Evolutionary conservation across 2,113 vertebrate species (phyloP).

Genomic region (Neogale vison): DNA sequence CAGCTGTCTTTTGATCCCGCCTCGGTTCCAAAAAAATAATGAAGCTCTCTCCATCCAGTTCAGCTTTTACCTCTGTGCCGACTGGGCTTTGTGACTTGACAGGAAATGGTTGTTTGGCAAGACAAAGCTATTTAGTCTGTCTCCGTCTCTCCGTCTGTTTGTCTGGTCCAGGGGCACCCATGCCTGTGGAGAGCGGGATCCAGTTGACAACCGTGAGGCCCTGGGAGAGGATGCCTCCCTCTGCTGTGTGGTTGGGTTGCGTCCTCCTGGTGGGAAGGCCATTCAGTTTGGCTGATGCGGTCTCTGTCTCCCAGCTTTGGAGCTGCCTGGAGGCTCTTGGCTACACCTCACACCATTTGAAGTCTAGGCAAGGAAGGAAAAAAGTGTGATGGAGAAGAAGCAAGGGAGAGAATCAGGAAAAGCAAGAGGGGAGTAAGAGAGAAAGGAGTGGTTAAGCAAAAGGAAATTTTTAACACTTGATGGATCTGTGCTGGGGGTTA

Average conservation of each 20-base stretch:
- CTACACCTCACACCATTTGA: not conserved
- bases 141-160: not conserved
- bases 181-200: not conserved
- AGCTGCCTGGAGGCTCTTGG: not conserved
- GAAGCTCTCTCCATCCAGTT: not conserved
- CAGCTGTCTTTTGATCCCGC: conserved; percentile 31
- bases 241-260: accelerated
- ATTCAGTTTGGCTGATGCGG: not conserved
- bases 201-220: not conserved
- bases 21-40: conserved; percentile 23
- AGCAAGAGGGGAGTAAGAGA: not conserved
- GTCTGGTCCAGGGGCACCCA: not conserved
- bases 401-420: not conserved
- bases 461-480: not conserved
- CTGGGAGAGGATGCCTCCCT: not conserved
- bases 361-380: not conserved
- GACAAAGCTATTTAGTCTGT: conserved; percentile 51
- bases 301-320: not conserved
- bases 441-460: not conserved
- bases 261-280: not conserved
- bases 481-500: not conserved
- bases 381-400: not conserved
- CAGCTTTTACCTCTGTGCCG: not conserved
- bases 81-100: not conserved
- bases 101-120: conserved; percentile 60